phyloP scores from a whole-genome alignment of 2,113 vertebrate species.

The Enhydra lutris region DNA sequence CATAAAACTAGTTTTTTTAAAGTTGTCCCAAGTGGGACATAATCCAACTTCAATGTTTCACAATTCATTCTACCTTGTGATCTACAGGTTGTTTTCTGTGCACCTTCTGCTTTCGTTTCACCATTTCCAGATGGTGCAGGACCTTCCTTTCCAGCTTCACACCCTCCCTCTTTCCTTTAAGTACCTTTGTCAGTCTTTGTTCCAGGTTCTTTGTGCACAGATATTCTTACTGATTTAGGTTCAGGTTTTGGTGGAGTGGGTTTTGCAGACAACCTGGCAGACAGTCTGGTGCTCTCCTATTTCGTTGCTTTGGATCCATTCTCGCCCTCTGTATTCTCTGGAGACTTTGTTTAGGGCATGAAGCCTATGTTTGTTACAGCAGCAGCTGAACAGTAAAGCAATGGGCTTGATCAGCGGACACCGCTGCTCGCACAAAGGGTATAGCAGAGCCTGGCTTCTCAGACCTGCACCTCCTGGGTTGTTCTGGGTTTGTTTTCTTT shows the following conservation, averaged over 20 bases:
- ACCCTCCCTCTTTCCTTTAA: slow-evolving; percentile 91
- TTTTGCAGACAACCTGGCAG: slow-evolving; percentile 76
- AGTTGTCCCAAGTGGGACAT: slow-evolving; percentile 90
- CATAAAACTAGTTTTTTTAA: slow-evolving; percentile 80
- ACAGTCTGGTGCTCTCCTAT: background rate
- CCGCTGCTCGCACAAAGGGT: background rate
- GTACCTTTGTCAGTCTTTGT: slow-evolving; percentile 92
- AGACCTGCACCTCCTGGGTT: background rate
- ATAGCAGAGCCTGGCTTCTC: background rate
- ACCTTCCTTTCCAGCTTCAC: slow-evolving; percentile 87
- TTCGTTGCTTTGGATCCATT: background rate
- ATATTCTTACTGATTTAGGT: slow-evolving; percentile 91
- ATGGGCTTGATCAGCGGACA: background rate
- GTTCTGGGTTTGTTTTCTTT: background rate
- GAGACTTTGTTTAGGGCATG: background rate
- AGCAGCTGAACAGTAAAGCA: background rate
- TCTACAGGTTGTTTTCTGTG: slow-evolving; percentile 91
- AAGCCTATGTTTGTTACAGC: background rate
- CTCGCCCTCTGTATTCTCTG: background rate
- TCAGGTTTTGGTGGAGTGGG: slow-evolving; percentile 90
- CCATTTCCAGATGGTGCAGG: slow-evolving; percentile 91
- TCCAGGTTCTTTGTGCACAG: slow-evolving; percentile 91
- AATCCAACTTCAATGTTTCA: slow-evolving; percentile 86
- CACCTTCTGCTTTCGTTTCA: slow-evolving; percentile 93
- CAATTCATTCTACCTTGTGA: slow-evolving; percentile 88